Conservation (phyloP, 2,797 vertebrate genomes). For the Sebastes trivittatus region DNA sequence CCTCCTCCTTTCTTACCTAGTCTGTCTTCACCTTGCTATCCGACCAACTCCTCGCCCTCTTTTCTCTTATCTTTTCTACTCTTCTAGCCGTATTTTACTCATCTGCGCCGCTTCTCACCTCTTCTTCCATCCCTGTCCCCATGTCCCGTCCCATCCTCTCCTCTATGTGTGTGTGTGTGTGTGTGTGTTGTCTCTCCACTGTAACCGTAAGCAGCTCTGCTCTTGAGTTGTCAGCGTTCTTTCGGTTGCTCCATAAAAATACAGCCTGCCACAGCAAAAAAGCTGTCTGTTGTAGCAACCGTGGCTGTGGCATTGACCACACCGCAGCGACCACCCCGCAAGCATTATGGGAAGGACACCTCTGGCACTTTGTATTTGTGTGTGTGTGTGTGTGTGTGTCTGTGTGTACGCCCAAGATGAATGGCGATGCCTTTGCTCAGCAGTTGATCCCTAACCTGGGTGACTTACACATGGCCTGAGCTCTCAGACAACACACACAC, state of each 20-base stretch:
- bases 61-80: slow-evolving; percentile 29
- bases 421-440: slow-evolving; percentile 63
- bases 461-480: slow-evolving; percentile 46
- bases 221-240: slow-evolving; percentile 79
- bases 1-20: slow-evolving; percentile 24
- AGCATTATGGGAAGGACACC: slow-evolving; percentile 72
- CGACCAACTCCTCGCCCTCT: slow-evolving; percentile 14
- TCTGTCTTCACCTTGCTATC: slow-evolving; percentile 51
- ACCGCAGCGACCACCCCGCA: slow-evolving; percentile 54
- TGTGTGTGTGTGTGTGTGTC: slow-evolving; percentile 41
- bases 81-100: slow-evolving; percentile 29
- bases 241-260: slow-evolving; percentile 78
- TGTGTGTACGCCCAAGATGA: slow-evolving; percentile 52
- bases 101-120: slow-evolving; percentile 28
- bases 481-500: slow-evolving; percentile 3
- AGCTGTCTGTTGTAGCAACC: slow-evolving; percentile 74
- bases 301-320: slow-evolving; percentile 71
- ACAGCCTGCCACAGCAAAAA: slow-evolving; percentile 77
- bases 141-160: slow-evolving; percentile 30
- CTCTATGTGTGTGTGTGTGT: slow-evolving; percentile 8
- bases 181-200: slow-evolving; percentile 51
- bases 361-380: slow-evolving; percentile 39
- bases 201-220: slow-evolving; percentile 72
- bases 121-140: slow-evolving; percentile 23
- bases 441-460: slow-evolving; percentile 66